These are phyloP conservation scores for Sussaba pulchella DNA, from an alignment of 2,888 invertebrate genomes.

Conservation along the genomic window DNA sequence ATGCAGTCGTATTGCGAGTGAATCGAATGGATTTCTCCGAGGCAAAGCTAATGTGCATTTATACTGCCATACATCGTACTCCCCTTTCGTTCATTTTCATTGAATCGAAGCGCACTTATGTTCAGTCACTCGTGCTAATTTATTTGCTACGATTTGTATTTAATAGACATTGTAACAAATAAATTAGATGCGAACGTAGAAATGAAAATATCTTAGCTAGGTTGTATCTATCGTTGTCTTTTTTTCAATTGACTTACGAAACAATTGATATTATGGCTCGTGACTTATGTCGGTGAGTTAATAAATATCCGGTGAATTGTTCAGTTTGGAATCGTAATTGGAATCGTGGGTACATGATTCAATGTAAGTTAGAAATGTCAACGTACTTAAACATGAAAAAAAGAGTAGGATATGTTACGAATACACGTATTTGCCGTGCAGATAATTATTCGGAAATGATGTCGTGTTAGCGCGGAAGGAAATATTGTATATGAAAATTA, in stretches of 20 bases:
- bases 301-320: slow-evolving; percentile 9
- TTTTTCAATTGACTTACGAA: slow-evolving; percentile 4
- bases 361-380: not conserved
- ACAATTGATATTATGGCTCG: slow-evolving; percentile 21
- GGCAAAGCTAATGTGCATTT: not conserved
- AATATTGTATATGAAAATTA: slow-evolving; percentile 9
- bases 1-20: not conserved
- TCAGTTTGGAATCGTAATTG: too few relatives aligned
- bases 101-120: not conserved
- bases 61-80: not conserved
- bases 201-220: too few relatives aligned
- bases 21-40: not conserved
- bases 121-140: not conserved
- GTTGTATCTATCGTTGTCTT: too few relatives aligned
- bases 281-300: not conserved
- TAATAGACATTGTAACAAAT: slow-evolving; percentile 9
- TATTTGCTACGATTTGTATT: slow-evolving; percentile 4
- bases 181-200: too few relatives aligned
- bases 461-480: not conserved
- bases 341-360: too few relatives aligned
- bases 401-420: not conserved
- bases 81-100: not conserved
- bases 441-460: not conserved
- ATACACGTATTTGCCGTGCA: not conserved
- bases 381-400: not conserved